phyloP scores from a whole-genome alignment of 2,113 vertebrate species.

The Cromileptes altivelis region DNA sequence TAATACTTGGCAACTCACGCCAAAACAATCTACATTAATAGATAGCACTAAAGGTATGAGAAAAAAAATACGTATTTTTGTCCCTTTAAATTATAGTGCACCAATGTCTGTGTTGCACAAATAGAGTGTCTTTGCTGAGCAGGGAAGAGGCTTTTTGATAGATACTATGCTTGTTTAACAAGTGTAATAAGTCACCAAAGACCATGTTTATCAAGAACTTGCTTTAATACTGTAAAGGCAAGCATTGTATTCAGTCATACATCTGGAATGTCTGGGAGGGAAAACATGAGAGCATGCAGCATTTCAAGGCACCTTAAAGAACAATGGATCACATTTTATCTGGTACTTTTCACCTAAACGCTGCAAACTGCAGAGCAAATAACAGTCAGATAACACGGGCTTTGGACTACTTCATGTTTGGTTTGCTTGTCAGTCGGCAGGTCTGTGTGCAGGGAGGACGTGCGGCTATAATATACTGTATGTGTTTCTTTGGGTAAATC shows the following conservation, averaged over 20 bases:
- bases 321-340: slow-evolving; percentile 4
- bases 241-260: slow-evolving; percentile 24
- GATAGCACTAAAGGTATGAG: too few relatives aligned
- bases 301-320: slow-evolving; percentile 26
- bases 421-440: not conserved
- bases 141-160: not conserved
- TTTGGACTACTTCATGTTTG: not conserved
- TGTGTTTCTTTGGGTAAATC: not conserved
- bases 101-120: not conserved
- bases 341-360: not conserved
- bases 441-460: not conserved
- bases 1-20: too few relatives aligned
- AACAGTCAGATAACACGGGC: not conserved
- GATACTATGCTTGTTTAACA: not conserved
- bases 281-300: not conserved
- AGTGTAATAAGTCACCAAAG: slow-evolving; percentile 17
- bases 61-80: too few relatives aligned
- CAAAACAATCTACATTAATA: too few relatives aligned
- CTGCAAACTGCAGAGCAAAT: slow-evolving; percentile 8
- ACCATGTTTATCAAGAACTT: not conserved
- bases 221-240: slow-evolving; percentile 64
- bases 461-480: not conserved
- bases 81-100: too few relatives aligned
- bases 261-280: slow-evolving; percentile 72
- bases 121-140: not conserved